These are phyloP conservation scores for Anas platyrhynchos DNA, from an alignment of 2,113 vertebrate species.

Conservation along the genomic window DNA sequence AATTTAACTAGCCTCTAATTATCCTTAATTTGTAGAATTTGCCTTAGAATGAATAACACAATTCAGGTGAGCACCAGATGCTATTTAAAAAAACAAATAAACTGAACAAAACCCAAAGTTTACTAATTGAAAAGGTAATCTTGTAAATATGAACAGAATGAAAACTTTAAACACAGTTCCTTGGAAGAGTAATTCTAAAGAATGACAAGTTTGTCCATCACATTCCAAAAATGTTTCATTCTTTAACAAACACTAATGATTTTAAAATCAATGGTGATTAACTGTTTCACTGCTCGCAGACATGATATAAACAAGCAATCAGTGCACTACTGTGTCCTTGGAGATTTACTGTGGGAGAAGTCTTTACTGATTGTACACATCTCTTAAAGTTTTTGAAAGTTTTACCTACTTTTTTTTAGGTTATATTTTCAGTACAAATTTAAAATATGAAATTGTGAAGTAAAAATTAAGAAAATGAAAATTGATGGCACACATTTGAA, in stretches of 20 bases:
- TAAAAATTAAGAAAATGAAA: background rate
- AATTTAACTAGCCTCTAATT: background rate
- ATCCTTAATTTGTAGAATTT: background rate
- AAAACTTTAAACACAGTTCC: background rate
- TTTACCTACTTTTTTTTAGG: background rate
- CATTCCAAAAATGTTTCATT: background rate
- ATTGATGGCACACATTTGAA: background rate
- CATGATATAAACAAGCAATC: background rate
- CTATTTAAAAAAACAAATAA: no score
- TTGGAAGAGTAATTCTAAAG: background rate
- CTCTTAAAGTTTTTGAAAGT: background rate
- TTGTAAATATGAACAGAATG: background rate
- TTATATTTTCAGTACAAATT: background rate
- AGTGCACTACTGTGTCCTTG: accelerated
- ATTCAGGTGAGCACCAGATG: background rate
- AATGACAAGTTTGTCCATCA: background rate
- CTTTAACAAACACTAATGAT: background rate
- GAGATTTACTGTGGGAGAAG: background rate
- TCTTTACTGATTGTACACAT: background rate
- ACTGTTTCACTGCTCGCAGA: background rate
- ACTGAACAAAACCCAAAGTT: background rate
- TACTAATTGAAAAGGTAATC: background rate
- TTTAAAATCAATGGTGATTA: background rate
- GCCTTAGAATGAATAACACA: background rate
- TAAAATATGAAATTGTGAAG: background rate